Evolutionary conservation across 2,797 vertebrate genomes (phyloP), one percentile per base, ranked within the genome.

Genomic region (Sphaeramia orbicularis): DNA sequence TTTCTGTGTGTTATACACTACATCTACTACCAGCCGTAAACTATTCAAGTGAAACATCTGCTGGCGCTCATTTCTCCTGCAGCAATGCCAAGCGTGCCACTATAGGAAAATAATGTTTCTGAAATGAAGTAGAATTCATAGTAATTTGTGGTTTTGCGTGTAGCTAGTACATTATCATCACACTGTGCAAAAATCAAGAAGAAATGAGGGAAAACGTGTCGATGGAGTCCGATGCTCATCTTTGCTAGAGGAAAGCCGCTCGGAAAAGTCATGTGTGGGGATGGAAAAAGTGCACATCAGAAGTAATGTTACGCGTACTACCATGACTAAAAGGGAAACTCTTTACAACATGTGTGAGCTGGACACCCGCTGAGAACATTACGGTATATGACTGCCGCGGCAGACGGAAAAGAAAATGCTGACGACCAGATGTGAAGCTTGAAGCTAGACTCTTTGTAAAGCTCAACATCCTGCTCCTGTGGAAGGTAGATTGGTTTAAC

Each of bases 381-480:
- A 82, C 71, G 36, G 59, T 60, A 55, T 75, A 65, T n/a, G 68
- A 80, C 72, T 55, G 53, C 65, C 1, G 27, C 0, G 14, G 70
- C 67, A 82, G 59, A 83, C 32, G 84, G 78, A 81, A 83, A 80
- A 50, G 76, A 82, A 81, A 40, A 48, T 0, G 49, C 77, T 77
- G 83, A 85, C 42, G 13, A 71, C 83, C 86, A 91, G 84, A 91
- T 87, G 87, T 90, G 80, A 59, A 77, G 49, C 56, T 52, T 0
- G n/a, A 43, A 75, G 68, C 44, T 58, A 70, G 71, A 74, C 7
- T 8, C 63, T 54, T 60, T 61, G 58, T 6, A 64, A 40, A 49
- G 59, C 51, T 65, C 69, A 19, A 12, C 48, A 27, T 66, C 45
- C 5, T 43, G 42, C 56, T 67, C 54, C 64, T 55, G 62, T 58